These are phyloP conservation scores for Polypedilum vanderplanki DNA, from an alignment of 1,140 invertebrate species.

Conservation along the genomic window DNA sequence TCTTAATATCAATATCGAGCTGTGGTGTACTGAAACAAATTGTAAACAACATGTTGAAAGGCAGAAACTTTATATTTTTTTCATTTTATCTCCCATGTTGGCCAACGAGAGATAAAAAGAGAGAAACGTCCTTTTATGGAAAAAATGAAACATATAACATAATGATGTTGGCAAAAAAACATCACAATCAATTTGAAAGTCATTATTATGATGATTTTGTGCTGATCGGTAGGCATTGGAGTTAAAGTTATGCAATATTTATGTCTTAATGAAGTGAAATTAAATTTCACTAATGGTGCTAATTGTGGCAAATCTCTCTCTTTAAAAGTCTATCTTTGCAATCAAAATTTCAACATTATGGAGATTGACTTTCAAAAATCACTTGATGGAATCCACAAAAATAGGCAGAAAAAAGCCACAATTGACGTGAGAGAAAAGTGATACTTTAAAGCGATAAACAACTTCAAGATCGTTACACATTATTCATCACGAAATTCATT, in stretches of 20 bases:
- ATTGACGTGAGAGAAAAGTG: not conserved
- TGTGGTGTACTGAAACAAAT: not conserved
- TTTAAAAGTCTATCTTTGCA: not conserved
- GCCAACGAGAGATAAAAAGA: too few species aligned
- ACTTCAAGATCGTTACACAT: not conserved
- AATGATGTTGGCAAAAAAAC: not conserved
- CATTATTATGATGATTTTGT: not conserved
- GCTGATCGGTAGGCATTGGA: not conserved
- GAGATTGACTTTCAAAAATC: not conserved
- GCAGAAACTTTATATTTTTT: not conserved
- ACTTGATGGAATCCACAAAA: not conserved
- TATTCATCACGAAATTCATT: too few species aligned
- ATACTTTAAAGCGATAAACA: not conserved
- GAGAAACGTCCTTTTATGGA: not conserved
- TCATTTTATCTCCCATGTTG: not conserved
- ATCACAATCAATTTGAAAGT: not conserved
- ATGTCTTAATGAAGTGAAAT: not conserved
- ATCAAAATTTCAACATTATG: not conserved
- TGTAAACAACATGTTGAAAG: not conserved
- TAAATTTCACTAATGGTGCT: constrained; percentile 13
- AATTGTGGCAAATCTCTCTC: not conserved
- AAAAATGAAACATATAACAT: not conserved
- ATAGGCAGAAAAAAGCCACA: not conserved
- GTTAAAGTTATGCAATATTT: not conserved
- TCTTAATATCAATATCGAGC: not conserved